These are phyloP conservation scores for Ips typographus DNA, from an alignment of 1,140 invertebrate genomes.

Conservation along the genomic window DNA sequence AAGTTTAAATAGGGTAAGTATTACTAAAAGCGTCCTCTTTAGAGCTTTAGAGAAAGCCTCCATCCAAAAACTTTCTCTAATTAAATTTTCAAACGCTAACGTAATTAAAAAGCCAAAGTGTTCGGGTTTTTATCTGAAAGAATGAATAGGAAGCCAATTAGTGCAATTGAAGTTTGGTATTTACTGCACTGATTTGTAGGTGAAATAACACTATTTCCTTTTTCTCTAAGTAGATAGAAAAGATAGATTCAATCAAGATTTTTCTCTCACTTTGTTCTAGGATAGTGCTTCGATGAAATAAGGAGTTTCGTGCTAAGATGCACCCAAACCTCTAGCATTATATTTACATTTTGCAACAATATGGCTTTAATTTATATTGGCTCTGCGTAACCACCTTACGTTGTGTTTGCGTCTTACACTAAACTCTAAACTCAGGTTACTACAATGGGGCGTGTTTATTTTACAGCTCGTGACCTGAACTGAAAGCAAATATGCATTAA, in stretches of 20 bases:
- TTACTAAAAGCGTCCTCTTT: no score
- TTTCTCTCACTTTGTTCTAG: not conserved
- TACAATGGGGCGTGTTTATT: not conserved
- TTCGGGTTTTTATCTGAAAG: conserved; percentile 9
- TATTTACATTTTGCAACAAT: not conserved
- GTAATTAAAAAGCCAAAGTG: not conserved
- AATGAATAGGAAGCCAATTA: conserved; percentile 15
- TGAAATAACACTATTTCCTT: not conserved
- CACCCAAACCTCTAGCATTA: not conserved
- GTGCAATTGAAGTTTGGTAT: not conserved
- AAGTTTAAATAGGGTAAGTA: no score
- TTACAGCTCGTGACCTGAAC: not conserved
- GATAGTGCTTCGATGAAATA: not conserved
- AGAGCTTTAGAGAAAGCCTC: no score
- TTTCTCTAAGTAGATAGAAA: not conserved
- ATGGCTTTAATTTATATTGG: not conserved
- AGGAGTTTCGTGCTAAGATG: not conserved
- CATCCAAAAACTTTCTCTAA: conserved; percentile 10
- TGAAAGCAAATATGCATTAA: conserved; percentile 1
- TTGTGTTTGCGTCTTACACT: not conserved
- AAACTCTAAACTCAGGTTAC: not conserved
- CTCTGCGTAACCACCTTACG: not conserved
- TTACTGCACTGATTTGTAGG: not conserved
- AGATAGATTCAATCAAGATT: not conserved
- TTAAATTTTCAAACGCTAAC: conserved; percentile 14